Conservation (phyloP, 2,113 vertebrate species). For the Amblyornis subalaris region DNA sequence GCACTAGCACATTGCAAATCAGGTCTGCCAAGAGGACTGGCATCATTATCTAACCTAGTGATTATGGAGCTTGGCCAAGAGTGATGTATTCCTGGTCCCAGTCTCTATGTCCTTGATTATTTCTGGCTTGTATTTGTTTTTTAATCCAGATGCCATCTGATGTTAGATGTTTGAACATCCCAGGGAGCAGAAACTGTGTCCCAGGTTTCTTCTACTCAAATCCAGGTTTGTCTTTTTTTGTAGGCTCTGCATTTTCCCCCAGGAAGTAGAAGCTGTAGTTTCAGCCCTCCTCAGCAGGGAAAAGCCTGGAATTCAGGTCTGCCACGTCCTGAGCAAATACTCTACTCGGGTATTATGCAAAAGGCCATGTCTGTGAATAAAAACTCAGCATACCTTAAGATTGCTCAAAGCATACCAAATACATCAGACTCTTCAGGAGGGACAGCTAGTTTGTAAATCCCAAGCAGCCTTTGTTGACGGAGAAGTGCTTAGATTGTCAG, state of each 20-base stretch:
- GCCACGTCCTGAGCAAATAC: slow-evolving; percentile 16
- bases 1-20: background rate
- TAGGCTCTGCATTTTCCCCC: background rate
- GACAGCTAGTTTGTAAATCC: slow-evolving; percentile 45
- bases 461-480: slow-evolving; percentile 47
- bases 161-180: background rate
- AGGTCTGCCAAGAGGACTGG: slow-evolving; percentile 30
- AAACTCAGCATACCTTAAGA: slow-evolving; percentile 10
- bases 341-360: background rate
- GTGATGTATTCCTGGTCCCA: background rate
- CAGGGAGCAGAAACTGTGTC: background rate
- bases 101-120: slow-evolving; percentile 20
- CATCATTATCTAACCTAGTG: slow-evolving; percentile 3
- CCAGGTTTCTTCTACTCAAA: background rate
- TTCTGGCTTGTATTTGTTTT: slow-evolving; percentile 24
- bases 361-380: slow-evolving; percentile 16
- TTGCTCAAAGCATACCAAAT: slow-evolving; percentile 25
- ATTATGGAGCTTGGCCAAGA: slow-evolving; percentile 17
- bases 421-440: slow-evolving; percentile 38
- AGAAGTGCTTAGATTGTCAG: slow-evolving; percentile 56
- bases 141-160: background rate
- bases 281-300: background rate
- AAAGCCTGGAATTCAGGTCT: slow-evolving; percentile 22
- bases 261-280: background rate
- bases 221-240: background rate